Evolutionary conservation across 2,113 vertebrate genomes (phyloP), one percentile per base, ranked within the genome.

Genomic region (Lanius ludovicianus): DNA sequence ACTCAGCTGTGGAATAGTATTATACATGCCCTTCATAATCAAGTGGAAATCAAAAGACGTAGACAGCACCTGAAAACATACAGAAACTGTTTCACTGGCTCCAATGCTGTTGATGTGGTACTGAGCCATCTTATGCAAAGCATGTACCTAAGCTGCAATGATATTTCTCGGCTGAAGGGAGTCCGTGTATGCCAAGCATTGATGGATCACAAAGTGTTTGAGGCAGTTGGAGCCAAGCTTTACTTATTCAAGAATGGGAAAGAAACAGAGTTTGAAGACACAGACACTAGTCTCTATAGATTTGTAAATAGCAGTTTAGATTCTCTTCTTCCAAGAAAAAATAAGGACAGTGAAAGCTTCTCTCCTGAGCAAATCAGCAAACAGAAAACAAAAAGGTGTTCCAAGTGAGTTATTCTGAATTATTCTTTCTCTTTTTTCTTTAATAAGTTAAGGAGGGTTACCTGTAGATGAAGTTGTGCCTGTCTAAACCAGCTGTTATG

Each of bases 61-160:
- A 94, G 98, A 33, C 98, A 97, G 46, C 98, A 98, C 87, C 97
- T 99, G 41, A 96, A 96, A 28, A 97, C 97, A 4, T 98, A 99
- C 1, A 89, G 94, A n/a, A 97, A 98, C 71, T 99, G 97, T 92
- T 99, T 99, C 93, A 98, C 98, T 0, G 98, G 98, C 53, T 98
- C 98, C 9, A 98, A 98, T 70, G 98, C 98, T 6, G 98, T 99
- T 65, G 98, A 98, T 37, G 97, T 98, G 6, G 98, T 99, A 12
- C 98, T 99, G 82, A 98, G 98, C 93, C 98, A 98, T 84, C 96
- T 99, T 81, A 99, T 99, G 98, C 98, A 99, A 97, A 99, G 98
- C 67, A 97, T 97, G 59, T 98, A 97, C 86, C 98, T 99, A 73
- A 98, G 97, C 96, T 98, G 98, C 59, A 98, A 93, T 67, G 98